These are phyloP conservation scores for Mya arenaria DNA, from an alignment of 1,140 invertebrate genomes.

Conservation along the genomic window DNA sequence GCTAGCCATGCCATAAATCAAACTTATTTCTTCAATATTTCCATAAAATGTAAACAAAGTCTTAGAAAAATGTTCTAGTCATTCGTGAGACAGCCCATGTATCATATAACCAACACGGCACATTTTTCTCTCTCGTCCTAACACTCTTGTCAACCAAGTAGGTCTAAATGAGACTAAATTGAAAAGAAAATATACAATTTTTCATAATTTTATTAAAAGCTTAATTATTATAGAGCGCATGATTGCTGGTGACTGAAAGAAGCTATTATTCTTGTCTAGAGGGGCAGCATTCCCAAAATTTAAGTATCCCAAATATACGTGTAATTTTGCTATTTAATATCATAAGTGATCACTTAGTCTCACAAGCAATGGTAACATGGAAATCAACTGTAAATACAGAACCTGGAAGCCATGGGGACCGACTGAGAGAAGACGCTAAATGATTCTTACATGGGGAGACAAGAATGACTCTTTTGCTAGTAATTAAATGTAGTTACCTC, in stretches of 20 bases:
- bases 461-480: too few species aligned
- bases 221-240: conserved; percentile 48
- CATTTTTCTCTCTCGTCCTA: too few species aligned
- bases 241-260: conserved; percentile 21
- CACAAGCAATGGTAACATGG: too few species aligned
- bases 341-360: conserved; percentile 22
- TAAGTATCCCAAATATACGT: too few species aligned
- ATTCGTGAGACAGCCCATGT: not conserved
- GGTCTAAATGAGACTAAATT: conserved; percentile 4
- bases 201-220: conserved; percentile 56
- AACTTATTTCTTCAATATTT: conserved; percentile 54
- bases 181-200: conserved; percentile 48
- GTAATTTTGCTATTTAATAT: conserved; percentile 50
- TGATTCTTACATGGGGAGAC: too few species aligned
- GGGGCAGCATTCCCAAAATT: too few species aligned
- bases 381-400: too few species aligned
- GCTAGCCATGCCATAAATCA: conserved; percentile 39
- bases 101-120: not conserved
- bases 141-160: not conserved
- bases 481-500: too few species aligned
- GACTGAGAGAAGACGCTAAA: too few species aligned
- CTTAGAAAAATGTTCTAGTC: conserved; percentile 1
- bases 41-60: conserved; percentile 52
- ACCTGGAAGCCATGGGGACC: too few species aligned
- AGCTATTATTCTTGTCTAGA: conserved; percentile 32